A percentile compares a stretch with the other conserved stretches of the same genome.
phyloP scores from a whole-genome alignment of 1,140 invertebrate species.

The Leptinotarsa lineolata region DNA sequence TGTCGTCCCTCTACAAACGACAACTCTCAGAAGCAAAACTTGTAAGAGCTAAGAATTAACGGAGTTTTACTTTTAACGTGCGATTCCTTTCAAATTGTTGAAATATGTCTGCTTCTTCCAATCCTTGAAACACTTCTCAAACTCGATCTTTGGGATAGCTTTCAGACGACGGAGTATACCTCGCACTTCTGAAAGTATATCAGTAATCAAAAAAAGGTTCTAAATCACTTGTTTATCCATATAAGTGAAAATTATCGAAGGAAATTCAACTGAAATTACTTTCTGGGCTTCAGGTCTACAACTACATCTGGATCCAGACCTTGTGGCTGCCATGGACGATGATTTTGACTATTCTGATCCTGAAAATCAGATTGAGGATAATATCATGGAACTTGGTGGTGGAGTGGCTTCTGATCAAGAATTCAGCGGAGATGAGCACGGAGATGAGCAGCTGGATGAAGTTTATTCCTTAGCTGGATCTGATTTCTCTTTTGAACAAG shows the following conservation, averaged over 20 bases:
- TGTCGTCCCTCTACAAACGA: too few relatives aligned
- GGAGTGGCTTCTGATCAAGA: slow-evolving; percentile 57
- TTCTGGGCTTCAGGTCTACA: slow-evolving; percentile 65
- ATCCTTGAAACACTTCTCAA: too few relatives aligned
- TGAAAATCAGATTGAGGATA: slow-evolving; percentile 85
- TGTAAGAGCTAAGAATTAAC: too few relatives aligned
- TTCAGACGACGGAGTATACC: too few relatives aligned
- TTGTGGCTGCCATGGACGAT: slow-evolving; percentile 91
- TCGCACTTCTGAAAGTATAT: neutral
- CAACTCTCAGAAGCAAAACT: too few relatives aligned
- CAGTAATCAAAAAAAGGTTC: neutral
- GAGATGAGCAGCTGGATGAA: slow-evolving; percentile 61
- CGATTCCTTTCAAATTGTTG: too few relatives aligned
- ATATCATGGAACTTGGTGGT: slow-evolving; percentile 85
- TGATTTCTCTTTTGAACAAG: slow-evolving; percentile 63
- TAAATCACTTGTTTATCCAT: neutral
- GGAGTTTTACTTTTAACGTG: too few relatives aligned
- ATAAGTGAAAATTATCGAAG: neutral
- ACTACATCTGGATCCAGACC: slow-evolving; percentile 88
- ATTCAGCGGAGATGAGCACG: slow-evolving; percentile 52
- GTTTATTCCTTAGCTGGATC: slow-evolving; percentile 60
- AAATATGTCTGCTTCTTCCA: too few relatives aligned
- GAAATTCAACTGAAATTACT: too few relatives aligned
- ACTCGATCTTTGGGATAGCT: too few relatives aligned
- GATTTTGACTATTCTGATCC: slow-evolving; percentile 86